Evolutionary conservation across 2,888 invertebrate genomes (phyloP).

Genomic region (Polyommatus iphigenia): DNA sequence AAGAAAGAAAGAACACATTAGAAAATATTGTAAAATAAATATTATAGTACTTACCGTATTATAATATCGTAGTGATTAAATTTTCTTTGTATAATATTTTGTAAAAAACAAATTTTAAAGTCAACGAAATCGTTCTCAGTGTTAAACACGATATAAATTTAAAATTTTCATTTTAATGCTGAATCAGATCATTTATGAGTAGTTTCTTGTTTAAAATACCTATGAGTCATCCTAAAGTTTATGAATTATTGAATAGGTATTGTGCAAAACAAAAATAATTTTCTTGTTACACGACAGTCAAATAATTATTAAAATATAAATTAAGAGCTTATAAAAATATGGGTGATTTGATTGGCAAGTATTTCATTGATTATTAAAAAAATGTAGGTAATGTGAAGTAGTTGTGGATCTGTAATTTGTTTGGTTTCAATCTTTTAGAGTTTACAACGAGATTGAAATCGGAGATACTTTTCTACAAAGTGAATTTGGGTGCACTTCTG

Average conservation of each 20-base stretch:
- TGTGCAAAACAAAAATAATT: not conserved
- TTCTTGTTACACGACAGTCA: not conserved
- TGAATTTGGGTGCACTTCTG: slow-evolving; percentile 34
- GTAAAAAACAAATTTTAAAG: too few species aligned
- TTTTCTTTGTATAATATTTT: too few species aligned
- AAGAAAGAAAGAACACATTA: too few species aligned
- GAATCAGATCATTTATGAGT: not conserved
- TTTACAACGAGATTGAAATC: slow-evolving; percentile 36
- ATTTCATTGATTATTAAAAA: not conserved
- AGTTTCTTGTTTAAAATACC: not conserved
- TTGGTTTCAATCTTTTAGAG: slow-evolving; percentile 32
- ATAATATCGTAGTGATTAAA: too few species aligned
- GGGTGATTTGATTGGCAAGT: slow-evolving; percentile 25
- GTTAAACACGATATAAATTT: not conserved
- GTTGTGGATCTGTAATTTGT: not conserved
- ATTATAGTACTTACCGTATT: too few species aligned
- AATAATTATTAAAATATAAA: too few species aligned
- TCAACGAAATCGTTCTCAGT: not conserved
- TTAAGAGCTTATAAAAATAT: not conserved
- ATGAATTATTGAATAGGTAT: not conserved
- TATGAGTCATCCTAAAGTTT: slow-evolving; percentile 5
- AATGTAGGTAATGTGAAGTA: not conserved
- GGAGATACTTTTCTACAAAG: slow-evolving; percentile 36
- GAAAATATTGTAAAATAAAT: too few species aligned
- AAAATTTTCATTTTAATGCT: not conserved